Percentiles rank a stretch among this genome's conserved stretches.
phyloP scores from a whole-genome alignment of 2,113 vertebrate species.

The Polypterus senegalus region DNA sequence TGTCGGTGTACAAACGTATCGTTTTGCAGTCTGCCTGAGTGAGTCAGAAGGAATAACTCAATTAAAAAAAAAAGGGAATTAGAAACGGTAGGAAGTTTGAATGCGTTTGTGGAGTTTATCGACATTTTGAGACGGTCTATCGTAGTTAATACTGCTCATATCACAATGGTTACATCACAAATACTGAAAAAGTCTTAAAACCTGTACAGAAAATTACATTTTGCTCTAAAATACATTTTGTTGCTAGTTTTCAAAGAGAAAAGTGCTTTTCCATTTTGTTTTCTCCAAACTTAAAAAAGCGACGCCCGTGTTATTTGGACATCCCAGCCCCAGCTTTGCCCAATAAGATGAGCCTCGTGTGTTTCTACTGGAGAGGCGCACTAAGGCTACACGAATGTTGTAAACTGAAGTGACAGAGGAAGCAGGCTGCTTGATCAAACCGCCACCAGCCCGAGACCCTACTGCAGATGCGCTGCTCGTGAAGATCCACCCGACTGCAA shows the following conservation, averaged over 20 bases:
- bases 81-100: conserved; percentile 85
- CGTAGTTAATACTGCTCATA: conserved; percentile 80
- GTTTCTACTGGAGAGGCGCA: too few species aligned
- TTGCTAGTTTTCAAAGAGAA: conserved; percentile 64
- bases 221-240: conserved; percentile 92
- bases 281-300: conserved; percentile 40
- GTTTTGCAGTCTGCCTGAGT: conserved; percentile 10
- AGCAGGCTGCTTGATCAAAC: too few species aligned
- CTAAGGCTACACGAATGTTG: too few species aligned
- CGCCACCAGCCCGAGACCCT: too few species aligned
- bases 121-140: conserved; percentile 57
- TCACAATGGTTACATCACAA: conserved; percentile 88
- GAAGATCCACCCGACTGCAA: too few species aligned
- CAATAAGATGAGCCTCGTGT: too few species aligned
- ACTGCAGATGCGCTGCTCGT: too few species aligned
- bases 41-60: too few species aligned
- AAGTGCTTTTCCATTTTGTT: conserved; percentile 43
- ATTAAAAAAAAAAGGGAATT: conserved; percentile 54
- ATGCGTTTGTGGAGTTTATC: conserved; percentile 36
- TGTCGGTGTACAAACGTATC: conserved; percentile 48
- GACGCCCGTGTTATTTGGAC: conserved; percentile 14
- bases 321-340: too few species aligned
- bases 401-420: too few species aligned
- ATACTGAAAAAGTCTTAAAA: conserved; percentile 92
- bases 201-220: conserved; percentile 95